Base-by-base conservation (phyloP, 2,888 invertebrate species). In the Temnothorax unifasciatus region DNA sequence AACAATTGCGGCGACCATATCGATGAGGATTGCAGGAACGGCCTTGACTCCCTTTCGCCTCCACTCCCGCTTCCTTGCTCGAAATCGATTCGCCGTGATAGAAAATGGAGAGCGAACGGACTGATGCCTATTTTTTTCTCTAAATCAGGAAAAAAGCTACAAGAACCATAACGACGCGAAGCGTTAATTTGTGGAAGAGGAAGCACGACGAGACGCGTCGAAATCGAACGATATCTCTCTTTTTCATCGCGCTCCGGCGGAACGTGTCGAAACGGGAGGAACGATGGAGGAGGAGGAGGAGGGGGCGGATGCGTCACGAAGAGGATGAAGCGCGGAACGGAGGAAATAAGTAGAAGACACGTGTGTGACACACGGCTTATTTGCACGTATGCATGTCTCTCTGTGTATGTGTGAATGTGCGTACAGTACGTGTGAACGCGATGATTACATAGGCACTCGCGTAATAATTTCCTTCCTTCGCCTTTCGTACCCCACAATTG, bases 391-490 rank as follows among this genome's bases (percentile, higher is more conserved):
- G 44, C 41, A 44, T 34, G 25, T 11, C 15, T 41, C 11, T 41
- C 11, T 38, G 13, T 61, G 41, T 57, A 15, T 47, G 25, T 29
- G n/a, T 64, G 34, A 64, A 18, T 61, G 38, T 44, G 6, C 21
- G 64, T 41, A 21, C 1, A 21, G 84, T 25, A 44, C 6, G n/a
- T 34, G 84, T 25, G 18, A 52, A 38, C 6, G 21, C 21, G 29
- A 71, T 38, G 59, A 47, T 50, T 47, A 11, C 44, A 25, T 54
- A 44, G 68, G 57, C 79, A 81, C 79, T 71, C 79, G 59, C 79
- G 73, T 50, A 79, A 44, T 25, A 66, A 25, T 57, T 38, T 52
- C 54, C 54, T 44, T 41, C 38, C 21, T 41, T 76, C 41, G 63
- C 47, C 29, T 77, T 50, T 15, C 9, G 11, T 54, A 44, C 3